Base-by-base conservation (phyloP, 2,888 invertebrate genomes). In the Lacanobia oleracea region DNA sequence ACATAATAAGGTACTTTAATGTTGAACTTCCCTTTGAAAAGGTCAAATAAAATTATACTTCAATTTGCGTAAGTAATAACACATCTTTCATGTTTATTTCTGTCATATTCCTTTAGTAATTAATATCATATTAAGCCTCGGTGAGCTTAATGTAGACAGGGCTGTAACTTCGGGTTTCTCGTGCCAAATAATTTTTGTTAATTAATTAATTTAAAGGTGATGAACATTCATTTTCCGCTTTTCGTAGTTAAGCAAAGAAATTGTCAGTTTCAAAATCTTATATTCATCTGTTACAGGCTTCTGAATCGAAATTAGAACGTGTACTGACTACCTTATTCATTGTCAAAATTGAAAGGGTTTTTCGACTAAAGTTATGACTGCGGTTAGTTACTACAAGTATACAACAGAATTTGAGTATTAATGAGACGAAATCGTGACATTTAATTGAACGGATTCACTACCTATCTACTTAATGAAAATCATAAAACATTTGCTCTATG, bases 51-150 rank as follows among this genome's bases (percentile, higher is more conserved):
- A 77, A 63, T 78, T 64, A 64, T 45, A 56, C 64, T 78, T 60
- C 72, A 76, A 78, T 76, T 76, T 72, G n/a, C 50, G 27, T 61
- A 61, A 65, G 64, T 72, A 78, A 72, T 64, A 53, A 63, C 27
- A 56, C 27, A 51, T 78, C 54, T 76, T 72, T 76, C 63, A 61
- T 64, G 60, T 72, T 76, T 76, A 72, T 78, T 78, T 72, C 37
- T 64, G 78, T 72, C 53, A 64, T 56, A 71, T 78, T 45, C 60
- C 21, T 78, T 71, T 60, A 40, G 50, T 75, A 45, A 75, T 68
- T 77, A 56, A 67, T 76, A 43, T 68, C n/a, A 62, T 70, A 62
- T 77, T 51, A 62, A 57, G 56, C 61, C n/a, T 70, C 18, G 61
- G 14, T 60, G 59, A 54, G 53, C 23, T 64, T 64, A 40, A 69